Conservation (phyloP, 2,113 vertebrate species). For the Heptranchias perlo region DNA sequence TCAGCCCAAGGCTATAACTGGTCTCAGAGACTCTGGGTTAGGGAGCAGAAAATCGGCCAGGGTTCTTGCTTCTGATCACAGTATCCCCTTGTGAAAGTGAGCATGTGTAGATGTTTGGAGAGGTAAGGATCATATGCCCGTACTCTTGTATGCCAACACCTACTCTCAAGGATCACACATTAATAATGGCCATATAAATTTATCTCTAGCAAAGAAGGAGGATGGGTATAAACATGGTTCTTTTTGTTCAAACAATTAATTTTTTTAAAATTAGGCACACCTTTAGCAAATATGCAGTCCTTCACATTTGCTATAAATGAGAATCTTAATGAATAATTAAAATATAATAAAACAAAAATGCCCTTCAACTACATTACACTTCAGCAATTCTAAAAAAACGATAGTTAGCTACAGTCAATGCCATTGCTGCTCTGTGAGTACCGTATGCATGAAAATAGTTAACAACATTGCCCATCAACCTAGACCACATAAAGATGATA, state of each 20-base stretch:
- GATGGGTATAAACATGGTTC: not conserved
- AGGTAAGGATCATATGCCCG: not conserved
- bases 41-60: not conserved
- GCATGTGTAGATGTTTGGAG: not conserved
- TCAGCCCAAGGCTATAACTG: not conserved
- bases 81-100: not conserved
- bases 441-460: constrained; percentile 1
- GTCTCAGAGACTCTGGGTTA: not conserved
- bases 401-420: not conserved
- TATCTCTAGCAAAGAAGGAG: not conserved
- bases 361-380: constrained; percentile 6
- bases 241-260: not conserved
- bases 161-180: not conserved
- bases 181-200: not conserved
- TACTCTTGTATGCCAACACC: not conserved
- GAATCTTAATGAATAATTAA: constrained; percentile 32
- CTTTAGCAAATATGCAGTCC: not conserved
- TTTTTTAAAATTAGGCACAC: not conserved
- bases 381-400: constrained; percentile 1
- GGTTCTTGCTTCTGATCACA: not conserved
- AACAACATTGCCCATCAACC: not conserved
- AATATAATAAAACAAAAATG: constrained; percentile 30
- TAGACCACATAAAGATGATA: constrained; percentile 4
- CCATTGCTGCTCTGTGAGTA: constrained; percentile 2
- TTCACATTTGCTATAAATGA: not conserved